Percentiles rank a stretch among this genome's conserved stretches.
phyloP scores from a whole-genome alignment of 2,888 invertebrate species.

The Acanthoscelides obtectus region DNA sequence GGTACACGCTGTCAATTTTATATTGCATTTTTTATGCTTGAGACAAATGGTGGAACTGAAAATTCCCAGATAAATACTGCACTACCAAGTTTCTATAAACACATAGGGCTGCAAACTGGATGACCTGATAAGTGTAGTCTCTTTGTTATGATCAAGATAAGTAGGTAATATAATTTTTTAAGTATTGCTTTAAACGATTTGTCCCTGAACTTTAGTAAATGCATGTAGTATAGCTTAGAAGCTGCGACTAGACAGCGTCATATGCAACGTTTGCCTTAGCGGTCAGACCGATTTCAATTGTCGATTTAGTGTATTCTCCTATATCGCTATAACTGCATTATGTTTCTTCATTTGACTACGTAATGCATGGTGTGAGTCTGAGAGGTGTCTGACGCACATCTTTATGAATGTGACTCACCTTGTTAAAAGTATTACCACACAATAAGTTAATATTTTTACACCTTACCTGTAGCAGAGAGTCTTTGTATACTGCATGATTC shows the following conservation, averaged over 20 bases:
- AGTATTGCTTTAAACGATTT: too few relatives aligned
- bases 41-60: too few relatives aligned
- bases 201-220: too few relatives aligned
- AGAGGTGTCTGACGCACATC: neutral
- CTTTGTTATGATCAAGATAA: too few relatives aligned
- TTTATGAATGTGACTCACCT: constrained; percentile 1
- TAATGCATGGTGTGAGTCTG: neutral
- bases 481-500: neutral
- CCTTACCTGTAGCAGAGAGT: neutral
- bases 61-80: too few relatives aligned
- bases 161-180: too few relatives aligned
- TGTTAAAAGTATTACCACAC: constrained; percentile 1
- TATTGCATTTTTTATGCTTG: too few relatives aligned
- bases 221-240: too few relatives aligned
- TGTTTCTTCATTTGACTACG: neutral
- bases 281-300: neutral
- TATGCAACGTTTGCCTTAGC: neutral
- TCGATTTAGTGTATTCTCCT: neutral
- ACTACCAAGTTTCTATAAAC: too few relatives aligned
- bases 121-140: too few relatives aligned
- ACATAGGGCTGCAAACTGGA: too few relatives aligned
- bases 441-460: constrained; percentile 1
- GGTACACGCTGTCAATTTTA: too few relatives aligned
- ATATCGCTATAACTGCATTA: neutral
- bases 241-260: neutral